Evolutionary conservation across 2,797 vertebrate genomes (phyloP), one percentile per base, ranked within the genome.

Genomic region (Neopelma chrysocephalum): DNA sequence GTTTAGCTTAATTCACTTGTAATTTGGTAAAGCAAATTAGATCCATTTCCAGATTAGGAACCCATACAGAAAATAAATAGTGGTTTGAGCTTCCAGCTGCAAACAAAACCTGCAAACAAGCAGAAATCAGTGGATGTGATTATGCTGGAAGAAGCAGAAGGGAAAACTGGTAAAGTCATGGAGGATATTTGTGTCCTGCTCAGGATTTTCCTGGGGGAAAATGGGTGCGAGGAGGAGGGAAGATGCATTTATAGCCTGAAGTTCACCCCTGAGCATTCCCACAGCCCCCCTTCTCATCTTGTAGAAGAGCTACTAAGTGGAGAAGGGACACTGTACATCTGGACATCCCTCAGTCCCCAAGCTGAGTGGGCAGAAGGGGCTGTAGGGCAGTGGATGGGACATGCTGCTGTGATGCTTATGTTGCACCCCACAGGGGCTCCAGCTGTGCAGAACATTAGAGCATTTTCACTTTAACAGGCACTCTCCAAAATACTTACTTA

Each of bases 1-100:
- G 38, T 91, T 89, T 22, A 86, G n/a, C 57, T 96, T 93, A 94
- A 93, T 95, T 84, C 69, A 57, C 53, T 65, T 88, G 43, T 87
- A 96, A 94, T 96, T 92, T 84, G 82, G 34, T 92, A 93, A 94
- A 93, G 96, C 68, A 90, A 94, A 96, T 96, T 70, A 86, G 69
- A 96, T 84, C 81, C 64, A 87, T 89, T 95, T 95, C 65, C 78
- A 96, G 95, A 84, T 92, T 93, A 91, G 89, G 72, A 75, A 76
- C 29, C 20, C 76, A 72, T 60, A 81, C 61, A 90, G 61, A 75
- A 91, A 88, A 90, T 68, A 88, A 89, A 78, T 34, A 66, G 65
- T 53, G 47, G 48, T 68, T 93, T 79, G 70, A 72, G 38, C 47
- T 89, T 91, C 58, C 81, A 89, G 86, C 86, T 94, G 92, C 90